A percentile compares a stretch with the other conserved stretches of the same genome.
Conservation (phyloP, 2,888 invertebrate species). For the Lampropteryx suffumata region DNA sequence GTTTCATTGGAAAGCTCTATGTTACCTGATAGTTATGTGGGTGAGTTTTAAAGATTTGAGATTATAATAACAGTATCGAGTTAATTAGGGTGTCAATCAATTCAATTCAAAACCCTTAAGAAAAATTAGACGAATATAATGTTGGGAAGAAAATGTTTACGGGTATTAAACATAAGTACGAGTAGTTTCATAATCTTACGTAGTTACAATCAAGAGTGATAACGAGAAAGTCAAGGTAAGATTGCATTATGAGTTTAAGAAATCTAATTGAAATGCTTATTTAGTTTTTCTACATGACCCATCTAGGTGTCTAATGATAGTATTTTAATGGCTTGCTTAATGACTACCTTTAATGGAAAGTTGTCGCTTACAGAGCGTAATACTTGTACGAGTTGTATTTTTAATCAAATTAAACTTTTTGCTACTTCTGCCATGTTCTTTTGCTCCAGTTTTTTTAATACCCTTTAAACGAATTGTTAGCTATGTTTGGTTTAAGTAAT, state of each 20-base stretch:
- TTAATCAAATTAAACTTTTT: slow-evolving; percentile 26
- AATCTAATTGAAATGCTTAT: slow-evolving; percentile 34
- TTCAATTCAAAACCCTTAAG: not conserved
- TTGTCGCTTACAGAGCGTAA: slow-evolving; percentile 14
- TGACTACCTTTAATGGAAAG: slow-evolving; percentile 26
- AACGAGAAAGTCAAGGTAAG: too few relatives aligned
- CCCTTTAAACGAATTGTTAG: slow-evolving; percentile 5
- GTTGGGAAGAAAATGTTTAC: too few relatives aligned
- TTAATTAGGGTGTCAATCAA: not conserved
- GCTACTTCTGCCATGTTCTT: slow-evolving; percentile 13
- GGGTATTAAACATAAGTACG: too few relatives aligned
- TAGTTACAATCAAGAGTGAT: slow-evolving; percentile 3
- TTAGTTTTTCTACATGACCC: slow-evolving; percentile 17
- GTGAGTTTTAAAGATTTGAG: slow-evolving; percentile 10
- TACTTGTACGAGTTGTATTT: slow-evolving; percentile 24
- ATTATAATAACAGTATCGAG: not conserved
- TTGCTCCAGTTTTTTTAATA: slow-evolving; percentile 17
- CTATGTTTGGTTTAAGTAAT: not conserved
- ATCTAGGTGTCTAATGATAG: slow-evolving; percentile 25
- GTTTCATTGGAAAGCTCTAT: slow-evolving; percentile 5
- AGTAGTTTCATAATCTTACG: too few relatives aligned
- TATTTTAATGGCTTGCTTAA: slow-evolving; percentile 30
- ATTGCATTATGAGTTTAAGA: too few relatives aligned
- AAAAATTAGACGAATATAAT: not conserved
- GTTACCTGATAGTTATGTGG: slow-evolving; percentile 23